Percentiles rank a stretch among this genome's conserved stretches.
Evolutionary conservation across 1,140 invertebrate species (phyloP).

Genomic region (Odontomachus brunneus): DNA sequence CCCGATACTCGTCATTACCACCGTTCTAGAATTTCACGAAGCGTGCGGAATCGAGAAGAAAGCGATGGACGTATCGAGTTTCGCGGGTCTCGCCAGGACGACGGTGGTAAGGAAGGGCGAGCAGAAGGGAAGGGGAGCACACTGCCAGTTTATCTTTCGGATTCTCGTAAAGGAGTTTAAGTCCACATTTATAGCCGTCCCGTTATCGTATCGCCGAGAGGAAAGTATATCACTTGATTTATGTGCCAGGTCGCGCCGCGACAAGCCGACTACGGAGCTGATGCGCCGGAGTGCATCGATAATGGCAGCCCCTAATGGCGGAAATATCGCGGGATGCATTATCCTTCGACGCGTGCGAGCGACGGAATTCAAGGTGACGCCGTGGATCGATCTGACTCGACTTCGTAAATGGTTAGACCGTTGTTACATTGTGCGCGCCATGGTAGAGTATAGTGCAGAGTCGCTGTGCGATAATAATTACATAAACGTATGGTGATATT

Average conservation of each 20-base stretch:
- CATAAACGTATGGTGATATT: not conserved
- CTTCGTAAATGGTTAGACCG: not conserved
- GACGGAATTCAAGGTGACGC: not conserved
- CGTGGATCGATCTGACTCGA: not conserved
- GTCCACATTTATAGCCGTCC: slow-evolving; percentile 70
- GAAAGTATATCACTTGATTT: slow-evolving; percentile 71
- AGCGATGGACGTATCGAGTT: slow-evolving; percentile 51
- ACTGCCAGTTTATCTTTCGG: slow-evolving; percentile 62
- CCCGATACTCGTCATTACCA: slow-evolving; percentile 55
- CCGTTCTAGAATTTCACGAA: slow-evolving; percentile 51
- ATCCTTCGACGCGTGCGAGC: slow-evolving; percentile 20
- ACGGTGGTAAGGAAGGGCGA: not conserved
- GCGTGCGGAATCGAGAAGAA: slow-evolving; percentile 43
- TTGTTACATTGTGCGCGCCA: not conserved
- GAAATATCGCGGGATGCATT: slow-evolving; percentile 52
- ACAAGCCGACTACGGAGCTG: slow-evolving; percentile 43
- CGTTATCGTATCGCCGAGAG: slow-evolving; percentile 53
- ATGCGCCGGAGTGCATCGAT: slow-evolving; percentile 51
- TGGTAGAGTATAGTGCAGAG: no score
- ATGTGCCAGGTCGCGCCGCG: slow-evolving; percentile 52
- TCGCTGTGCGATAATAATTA: not conserved
- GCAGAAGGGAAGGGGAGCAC: not conserved
- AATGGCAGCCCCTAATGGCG: slow-evolving; percentile 52
- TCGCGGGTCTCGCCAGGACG: slow-evolving; percentile 5
- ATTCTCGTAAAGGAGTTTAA: slow-evolving; percentile 68